Percentiles rank a stretch among this genome's conserved stretches.
phyloP scores from a whole-genome alignment of 1,140 invertebrate species.

The Drosophila arizonae region DNA sequence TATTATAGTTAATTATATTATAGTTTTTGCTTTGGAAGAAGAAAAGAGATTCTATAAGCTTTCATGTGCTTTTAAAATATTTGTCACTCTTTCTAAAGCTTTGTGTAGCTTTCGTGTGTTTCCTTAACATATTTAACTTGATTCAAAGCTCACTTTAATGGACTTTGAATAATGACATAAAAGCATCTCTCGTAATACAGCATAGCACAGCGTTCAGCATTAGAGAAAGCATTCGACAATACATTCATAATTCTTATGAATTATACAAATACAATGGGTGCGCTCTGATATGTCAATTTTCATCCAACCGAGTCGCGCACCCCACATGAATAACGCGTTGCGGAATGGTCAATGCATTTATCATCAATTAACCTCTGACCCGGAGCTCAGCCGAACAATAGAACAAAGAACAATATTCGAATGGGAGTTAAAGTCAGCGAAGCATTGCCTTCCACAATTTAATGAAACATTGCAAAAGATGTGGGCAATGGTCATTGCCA shows the following conservation, averaged over 20 bases:
- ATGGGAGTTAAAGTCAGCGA: constrained; percentile 40
- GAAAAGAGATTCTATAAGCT: too few relatives aligned
- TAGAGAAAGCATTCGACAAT: neutral
- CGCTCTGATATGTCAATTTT: constrained; percentile 65
- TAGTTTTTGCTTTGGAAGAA: too few relatives aligned
- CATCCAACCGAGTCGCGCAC: neutral
- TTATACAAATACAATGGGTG: constrained; percentile 17
- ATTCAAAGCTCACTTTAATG: too few relatives aligned
- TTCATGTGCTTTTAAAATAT: too few relatives aligned
- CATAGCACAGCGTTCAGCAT: neutral
- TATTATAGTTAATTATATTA: too few relatives aligned
- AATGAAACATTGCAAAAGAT: constrained; percentile 20
- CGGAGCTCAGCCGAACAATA: constrained; percentile 41
- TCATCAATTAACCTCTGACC: constrained; percentile 78
- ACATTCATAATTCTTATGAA: constrained; percentile 14
- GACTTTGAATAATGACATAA: too few relatives aligned
- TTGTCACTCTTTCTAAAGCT: too few relatives aligned
- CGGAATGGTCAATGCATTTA: constrained; percentile 48
- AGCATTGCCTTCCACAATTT: constrained; percentile 9
- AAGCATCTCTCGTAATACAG: neutral
- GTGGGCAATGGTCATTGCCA: constrained; percentile 22
- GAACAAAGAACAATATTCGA: constrained; percentile 42
- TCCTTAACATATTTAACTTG: too few relatives aligned
- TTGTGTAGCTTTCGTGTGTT: too few relatives aligned
- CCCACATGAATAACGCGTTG: constrained; percentile 10